Base-by-base conservation (phyloP, 2,113 vertebrate genomes). In the Crotalus tigris region DNA sequence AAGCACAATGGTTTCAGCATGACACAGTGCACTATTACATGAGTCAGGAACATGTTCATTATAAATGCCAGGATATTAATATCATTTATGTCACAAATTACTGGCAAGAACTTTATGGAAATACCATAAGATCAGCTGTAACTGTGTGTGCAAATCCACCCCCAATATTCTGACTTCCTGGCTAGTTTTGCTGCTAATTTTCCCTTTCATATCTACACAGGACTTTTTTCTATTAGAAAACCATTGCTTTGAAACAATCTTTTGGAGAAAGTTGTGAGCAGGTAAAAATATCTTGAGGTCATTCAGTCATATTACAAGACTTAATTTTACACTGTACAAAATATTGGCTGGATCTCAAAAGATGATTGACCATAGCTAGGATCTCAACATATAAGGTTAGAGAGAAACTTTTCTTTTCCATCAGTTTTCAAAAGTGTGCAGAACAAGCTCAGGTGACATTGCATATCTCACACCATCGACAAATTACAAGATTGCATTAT, bases 21-120 rank as follows among this genome's bases (percentile, higher is more conserved):
- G 44, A 93, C 44, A 10, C 92, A 93, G 87, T 44, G 75, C 26
- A 64, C 54, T 44, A 39, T 91, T 91, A 5, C 81, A 93, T 88
- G 91, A 93, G 51, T 81, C 8, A 61, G 51, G 91, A 90, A 61
- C 9, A 7, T 0, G 15, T 90, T 90, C 49, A 33, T 23, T 54
- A 19, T 54, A 81, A 51, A 69, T 29, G 29, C 46, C 49, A 86
- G 24, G 24, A 85, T 44, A 91, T 29, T 58, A 46, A 57, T 91
- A 90, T 33, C n/a, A 86, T 46, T n/a, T 5, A 91, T 29, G 1
- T 59, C 26, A 85, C 5, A 1, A 55, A 44, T 44, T 26, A 23
- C 12, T 46, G 55, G 10, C 39, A 58, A 89, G n/a, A 39, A n/a
- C 46, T 44, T n/a, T n/a, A 91, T 85, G 12, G n/a, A 39, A 91